phyloP scores from a whole-genome alignment of 2,797 vertebrate genomes.

The Eupleurogrammus muticus region DNA sequence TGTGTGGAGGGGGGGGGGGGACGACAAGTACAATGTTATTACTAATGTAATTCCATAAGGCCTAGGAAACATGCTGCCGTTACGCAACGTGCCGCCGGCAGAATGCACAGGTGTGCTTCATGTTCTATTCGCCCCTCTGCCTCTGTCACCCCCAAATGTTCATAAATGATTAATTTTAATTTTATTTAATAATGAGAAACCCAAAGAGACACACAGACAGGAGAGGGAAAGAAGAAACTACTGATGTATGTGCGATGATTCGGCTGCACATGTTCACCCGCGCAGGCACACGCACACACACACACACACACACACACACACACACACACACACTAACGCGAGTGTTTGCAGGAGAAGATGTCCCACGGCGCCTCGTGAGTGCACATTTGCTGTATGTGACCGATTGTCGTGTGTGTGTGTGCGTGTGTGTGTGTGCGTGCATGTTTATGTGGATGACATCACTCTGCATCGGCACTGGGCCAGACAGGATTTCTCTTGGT shows the following conservation, averaged over 20 bases:
- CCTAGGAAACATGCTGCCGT: slow-evolving; percentile 40
- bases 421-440: slow-evolving; percentile 16
- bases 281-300: slow-evolving; percentile 27
- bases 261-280: slow-evolving; percentile 27
- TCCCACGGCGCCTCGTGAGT: slow-evolving; percentile 42
- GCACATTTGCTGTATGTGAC: slow-evolving; percentile 46
- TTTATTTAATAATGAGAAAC: slow-evolving; percentile 66
- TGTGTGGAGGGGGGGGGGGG: not conserved
- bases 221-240: not conserved
- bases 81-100: slow-evolving; percentile 48
- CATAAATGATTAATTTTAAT: slow-evolving; percentile 71
- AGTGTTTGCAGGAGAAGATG: slow-evolving; percentile 36
- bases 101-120: slow-evolving; percentile 72
- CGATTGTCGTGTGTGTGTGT: slow-evolving; percentile 18
- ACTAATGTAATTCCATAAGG: slow-evolving; percentile 56
- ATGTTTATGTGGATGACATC: slow-evolving; percentile 65
- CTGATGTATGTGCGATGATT: slow-evolving; percentile 48
- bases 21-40: slow-evolving; percentile 19
- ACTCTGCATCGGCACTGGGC: slow-evolving; percentile 62
- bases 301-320: slow-evolving; percentile 27
- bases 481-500: slow-evolving; percentile 69
- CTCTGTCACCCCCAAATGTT: slow-evolving; percentile 65
- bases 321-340: slow-evolving; percentile 10
- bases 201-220: not conserved
- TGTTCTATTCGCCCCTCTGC: slow-evolving; percentile 57